Conservation (phyloP, 2,888 invertebrate genomes). For the Heliconius ismenius region DNA sequence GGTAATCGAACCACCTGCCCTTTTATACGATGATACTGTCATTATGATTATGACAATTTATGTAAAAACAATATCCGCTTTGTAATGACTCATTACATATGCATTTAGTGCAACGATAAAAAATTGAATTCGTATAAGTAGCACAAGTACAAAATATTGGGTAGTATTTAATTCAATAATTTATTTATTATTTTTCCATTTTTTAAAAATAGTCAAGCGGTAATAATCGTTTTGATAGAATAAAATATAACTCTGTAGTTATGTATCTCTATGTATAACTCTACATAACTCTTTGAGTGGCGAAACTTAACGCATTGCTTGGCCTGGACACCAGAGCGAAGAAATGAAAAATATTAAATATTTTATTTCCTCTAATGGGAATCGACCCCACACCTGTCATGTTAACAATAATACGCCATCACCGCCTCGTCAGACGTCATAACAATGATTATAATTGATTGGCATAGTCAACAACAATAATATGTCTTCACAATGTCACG, state of each 20-base stretch:
- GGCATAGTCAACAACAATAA: not conserved
- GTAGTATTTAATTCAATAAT: too few relatives aligned
- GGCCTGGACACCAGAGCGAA: too few relatives aligned
- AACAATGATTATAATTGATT: slow-evolving; percentile 1
- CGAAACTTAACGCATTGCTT: too few relatives aligned
- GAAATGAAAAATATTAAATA: not conserved
- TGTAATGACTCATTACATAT: not conserved
- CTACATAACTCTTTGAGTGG: too few relatives aligned
- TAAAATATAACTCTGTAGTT: too few relatives aligned
- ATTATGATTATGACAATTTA: slow-evolving; percentile 20
- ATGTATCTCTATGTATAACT: too few relatives aligned
- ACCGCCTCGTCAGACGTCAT: not conserved
- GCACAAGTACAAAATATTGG: not conserved
- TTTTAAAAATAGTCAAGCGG: too few relatives aligned
- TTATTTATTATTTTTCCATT: too few relatives aligned
- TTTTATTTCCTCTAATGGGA: not conserved
- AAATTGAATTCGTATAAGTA: not conserved
- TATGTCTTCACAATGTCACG: not conserved
- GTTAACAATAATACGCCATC: not conserved
- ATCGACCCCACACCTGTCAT: not conserved
- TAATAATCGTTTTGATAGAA: too few relatives aligned
- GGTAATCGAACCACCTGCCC: slow-evolving; percentile 26
- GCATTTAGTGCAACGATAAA: not conserved
- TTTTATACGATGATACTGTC: slow-evolving; percentile 12
- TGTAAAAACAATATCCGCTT: not conserved